Conservation (phyloP, 2,888 invertebrate genomes). For the Noctua comes region DNA sequence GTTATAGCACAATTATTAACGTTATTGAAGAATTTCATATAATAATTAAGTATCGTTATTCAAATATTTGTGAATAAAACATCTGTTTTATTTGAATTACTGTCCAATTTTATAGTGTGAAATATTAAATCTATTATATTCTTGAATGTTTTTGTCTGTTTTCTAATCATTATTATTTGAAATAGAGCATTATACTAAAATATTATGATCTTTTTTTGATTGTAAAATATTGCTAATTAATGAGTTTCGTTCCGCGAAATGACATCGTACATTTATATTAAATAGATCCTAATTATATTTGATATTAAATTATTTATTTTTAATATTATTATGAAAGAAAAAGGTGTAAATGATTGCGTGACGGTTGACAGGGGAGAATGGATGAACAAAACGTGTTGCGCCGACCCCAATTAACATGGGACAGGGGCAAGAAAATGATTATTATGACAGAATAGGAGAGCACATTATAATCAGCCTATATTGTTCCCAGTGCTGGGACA, state of each 20-base stretch:
- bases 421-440: too few relatives aligned
- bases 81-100: constrained; percentile 53
- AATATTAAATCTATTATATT: constrained; percentile 49
- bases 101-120: constrained; percentile 50
- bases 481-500: neutral
- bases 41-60: constrained; percentile 44
- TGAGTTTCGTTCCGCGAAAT: constrained; percentile 21
- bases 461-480: neutral
- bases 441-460: neutral
- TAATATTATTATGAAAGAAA: neutral
- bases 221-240: constrained; percentile 24
- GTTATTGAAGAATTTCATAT: constrained; percentile 32
- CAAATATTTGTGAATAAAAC: constrained; percentile 54
- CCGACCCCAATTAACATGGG: too few relatives aligned
- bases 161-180: constrained; percentile 39
- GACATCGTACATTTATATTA: constrained; percentile 25
- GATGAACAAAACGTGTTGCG: too few relatives aligned
- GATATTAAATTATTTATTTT: neutral
- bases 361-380: too few relatives aligned
- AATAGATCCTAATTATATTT: neutral
- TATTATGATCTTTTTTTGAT: constrained; percentile 4
- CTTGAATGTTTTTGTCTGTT: constrained; percentile 23
- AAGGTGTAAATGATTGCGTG: too few relatives aligned
- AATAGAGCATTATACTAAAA: constrained; percentile 4
- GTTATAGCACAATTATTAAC: constrained; percentile 48